A percentile compares a stretch with the other conserved stretches of the same genome.
These are phyloP conservation scores for Nebria ingens DNA, from an alignment of 1,140 invertebrate genomes.

Conservation along the genomic window DNA sequence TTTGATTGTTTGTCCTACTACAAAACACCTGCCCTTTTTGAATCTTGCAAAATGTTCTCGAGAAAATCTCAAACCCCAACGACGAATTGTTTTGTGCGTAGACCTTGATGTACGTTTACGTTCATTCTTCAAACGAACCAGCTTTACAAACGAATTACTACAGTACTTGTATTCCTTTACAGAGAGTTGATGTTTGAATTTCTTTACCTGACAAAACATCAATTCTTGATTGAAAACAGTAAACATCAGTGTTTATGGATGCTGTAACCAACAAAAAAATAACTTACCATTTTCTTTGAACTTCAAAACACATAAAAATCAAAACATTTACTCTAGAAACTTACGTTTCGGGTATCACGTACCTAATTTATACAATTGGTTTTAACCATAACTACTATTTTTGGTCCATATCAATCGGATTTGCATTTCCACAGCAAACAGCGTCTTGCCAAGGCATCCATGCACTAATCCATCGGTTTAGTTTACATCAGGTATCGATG, in stretches of 20 bases:
- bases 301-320: no score
- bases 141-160: not conserved
- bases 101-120: not conserved
- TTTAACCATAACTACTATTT: no score
- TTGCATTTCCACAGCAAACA: no score
- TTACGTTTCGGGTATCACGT: no score
- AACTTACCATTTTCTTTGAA: not conserved
- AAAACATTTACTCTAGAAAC: no score
- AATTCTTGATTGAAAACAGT: not conserved
- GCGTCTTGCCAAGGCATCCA: no score
- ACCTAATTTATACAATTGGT: no score
- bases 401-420: no score
- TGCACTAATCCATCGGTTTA: no score
- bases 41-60: no score
- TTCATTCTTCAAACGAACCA: not conserved
- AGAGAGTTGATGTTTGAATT: not conserved
- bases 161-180: not conserved
- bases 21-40: not conserved
- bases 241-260: not conserved
- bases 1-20: not conserved
- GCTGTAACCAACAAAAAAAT: not conserved
- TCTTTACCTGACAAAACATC: conserved; percentile 3
- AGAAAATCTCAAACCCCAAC: not conserved
- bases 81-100: not conserved
- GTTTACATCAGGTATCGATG: no score